These are phyloP conservation scores for Cryptops parisi DNA, from an alignment of 2,888 invertebrate genomes.

Conservation along the genomic window DNA sequence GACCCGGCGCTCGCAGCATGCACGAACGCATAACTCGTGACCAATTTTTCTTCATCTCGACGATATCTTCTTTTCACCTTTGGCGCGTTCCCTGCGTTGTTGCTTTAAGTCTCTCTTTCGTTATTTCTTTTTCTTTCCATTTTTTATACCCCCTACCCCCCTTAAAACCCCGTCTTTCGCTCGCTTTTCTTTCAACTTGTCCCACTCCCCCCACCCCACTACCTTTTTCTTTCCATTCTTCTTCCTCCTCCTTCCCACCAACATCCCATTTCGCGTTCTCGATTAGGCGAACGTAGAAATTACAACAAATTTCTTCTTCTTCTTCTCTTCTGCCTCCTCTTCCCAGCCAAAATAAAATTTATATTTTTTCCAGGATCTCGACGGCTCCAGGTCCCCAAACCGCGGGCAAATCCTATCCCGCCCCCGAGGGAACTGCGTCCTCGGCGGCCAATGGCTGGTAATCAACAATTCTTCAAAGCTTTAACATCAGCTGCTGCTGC, in stretches of 20 bases:
- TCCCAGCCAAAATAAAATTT: background rate
- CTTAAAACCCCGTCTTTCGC: background rate
- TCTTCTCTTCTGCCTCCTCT: background rate
- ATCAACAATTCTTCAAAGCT: background rate
- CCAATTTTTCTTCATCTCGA: background rate
- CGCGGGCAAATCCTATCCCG: background rate
- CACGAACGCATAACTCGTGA: background rate
- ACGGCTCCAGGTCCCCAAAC: too few relatives aligned
- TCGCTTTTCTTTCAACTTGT: background rate
- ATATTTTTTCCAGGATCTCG: background rate
- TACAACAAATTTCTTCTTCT: too few relatives aligned
- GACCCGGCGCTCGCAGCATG: background rate
- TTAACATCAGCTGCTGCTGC: background rate
- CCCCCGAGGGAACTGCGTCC: background rate
- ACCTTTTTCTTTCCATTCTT: background rate
- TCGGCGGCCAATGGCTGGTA: background rate
- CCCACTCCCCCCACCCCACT: background rate
- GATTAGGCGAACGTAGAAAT: too few relatives aligned
- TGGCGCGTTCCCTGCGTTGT: too few relatives aligned
- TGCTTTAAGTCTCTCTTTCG: too few relatives aligned
- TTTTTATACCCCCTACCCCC: background rate
- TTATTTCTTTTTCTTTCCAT: background rate
- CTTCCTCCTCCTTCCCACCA: background rate
- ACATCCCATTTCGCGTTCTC: too few relatives aligned
- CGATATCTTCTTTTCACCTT: background rate